A percentile compares a stretch with the other conserved stretches of the same genome.
These are phyloP conservation scores for Heliconius congener DNA, from an alignment of 1,140 invertebrate genomes.

Conservation along the genomic window DNA sequence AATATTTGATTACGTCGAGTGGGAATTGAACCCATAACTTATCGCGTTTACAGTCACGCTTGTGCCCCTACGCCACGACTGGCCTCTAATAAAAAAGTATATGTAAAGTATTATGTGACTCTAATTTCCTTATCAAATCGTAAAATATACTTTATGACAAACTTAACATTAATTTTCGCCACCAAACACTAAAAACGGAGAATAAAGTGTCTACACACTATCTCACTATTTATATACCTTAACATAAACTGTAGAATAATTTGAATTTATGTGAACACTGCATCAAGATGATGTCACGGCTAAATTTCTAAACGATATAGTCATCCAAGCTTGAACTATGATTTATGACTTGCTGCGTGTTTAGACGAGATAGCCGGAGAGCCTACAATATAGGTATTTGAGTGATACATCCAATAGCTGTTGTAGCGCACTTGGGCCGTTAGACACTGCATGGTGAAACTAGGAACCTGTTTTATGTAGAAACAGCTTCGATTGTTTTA, in stretches of 20 bases:
- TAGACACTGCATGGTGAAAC: background rate
- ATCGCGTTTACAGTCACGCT: too few relatives aligned
- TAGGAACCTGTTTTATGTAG: background rate
- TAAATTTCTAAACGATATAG: constrained; percentile 24
- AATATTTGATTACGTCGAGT: too few relatives aligned
- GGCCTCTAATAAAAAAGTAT: too few relatives aligned
- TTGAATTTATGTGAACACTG: background rate
- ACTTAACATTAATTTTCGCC: too few relatives aligned
- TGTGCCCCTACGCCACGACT: too few relatives aligned
- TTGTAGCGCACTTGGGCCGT: background rate
- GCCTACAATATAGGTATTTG: background rate
- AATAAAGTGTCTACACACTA: too few relatives aligned
- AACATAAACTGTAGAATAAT: background rate
- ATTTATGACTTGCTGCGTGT: constrained; percentile 23
- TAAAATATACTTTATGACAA: too few relatives aligned
- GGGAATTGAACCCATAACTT: too few relatives aligned
- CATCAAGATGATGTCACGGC: background rate
- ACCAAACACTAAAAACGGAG: too few relatives aligned
- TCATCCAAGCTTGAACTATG: constrained; percentile 19
- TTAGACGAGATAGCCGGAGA: constrained; percentile 18
- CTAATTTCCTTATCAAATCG: too few relatives aligned
- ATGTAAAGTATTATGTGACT: too few relatives aligned
- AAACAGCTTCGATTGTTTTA: too few relatives aligned
- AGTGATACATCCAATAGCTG: background rate
- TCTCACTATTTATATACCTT: constrained; percentile 24